Evolutionary conservation across 1,140 invertebrate genomes (phyloP).

Genomic region (Lasioglossum albipes): DNA sequence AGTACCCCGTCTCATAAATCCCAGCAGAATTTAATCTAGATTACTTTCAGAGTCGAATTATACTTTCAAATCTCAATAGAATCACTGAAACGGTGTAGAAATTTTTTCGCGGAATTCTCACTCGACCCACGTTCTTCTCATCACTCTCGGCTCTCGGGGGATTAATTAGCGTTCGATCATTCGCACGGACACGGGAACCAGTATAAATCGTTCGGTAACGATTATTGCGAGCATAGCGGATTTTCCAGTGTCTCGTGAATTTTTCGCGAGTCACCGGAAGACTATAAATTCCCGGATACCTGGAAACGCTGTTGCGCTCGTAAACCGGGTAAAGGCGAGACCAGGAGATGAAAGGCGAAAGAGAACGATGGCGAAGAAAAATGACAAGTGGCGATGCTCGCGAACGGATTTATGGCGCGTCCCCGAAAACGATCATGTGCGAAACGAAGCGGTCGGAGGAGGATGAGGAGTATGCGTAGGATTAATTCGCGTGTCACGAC

Average conservation of each 20-base stretch:
- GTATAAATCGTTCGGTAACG: background rate
- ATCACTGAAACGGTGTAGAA: too few species aligned
- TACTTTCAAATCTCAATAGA: too few species aligned
- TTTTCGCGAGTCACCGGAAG: background rate
- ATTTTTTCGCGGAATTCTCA: too few species aligned
- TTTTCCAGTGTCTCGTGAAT: background rate
- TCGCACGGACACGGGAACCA: background rate
- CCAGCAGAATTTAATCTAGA: too few species aligned
- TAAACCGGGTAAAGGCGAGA: background rate
- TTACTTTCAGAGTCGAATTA: too few species aligned
- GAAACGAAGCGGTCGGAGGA: too few species aligned
- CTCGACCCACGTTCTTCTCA: too few species aligned
- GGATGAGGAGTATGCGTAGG: background rate
- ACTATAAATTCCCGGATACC: background rate
- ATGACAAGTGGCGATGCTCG: background rate
- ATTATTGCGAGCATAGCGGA: background rate
- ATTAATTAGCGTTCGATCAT: background rate
- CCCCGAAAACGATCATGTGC: background rate
- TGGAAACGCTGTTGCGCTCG: background rate
- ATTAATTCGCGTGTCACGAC: constrained; percentile 41
- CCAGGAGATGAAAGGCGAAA: background rate
- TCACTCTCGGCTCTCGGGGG: too few species aligned
- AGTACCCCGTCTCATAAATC: too few species aligned
- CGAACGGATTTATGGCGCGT: background rate
- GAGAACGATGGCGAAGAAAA: background rate